Base-by-base conservation (phyloP, 2,888 invertebrate species). In the Platerodrilus igneus region DNA sequence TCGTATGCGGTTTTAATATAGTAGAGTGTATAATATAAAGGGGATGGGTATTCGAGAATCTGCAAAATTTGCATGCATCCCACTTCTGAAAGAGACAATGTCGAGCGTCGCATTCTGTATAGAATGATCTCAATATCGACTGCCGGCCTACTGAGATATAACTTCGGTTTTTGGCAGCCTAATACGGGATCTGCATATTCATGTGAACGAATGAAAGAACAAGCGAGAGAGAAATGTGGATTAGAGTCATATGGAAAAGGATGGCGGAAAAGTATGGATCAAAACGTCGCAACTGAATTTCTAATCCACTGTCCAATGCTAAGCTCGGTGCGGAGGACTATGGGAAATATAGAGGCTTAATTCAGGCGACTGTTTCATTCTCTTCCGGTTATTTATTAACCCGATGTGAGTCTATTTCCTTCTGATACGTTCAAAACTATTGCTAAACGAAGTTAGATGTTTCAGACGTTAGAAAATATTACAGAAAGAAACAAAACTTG, bases 141-240 rank as follows among this genome's bases (percentile, higher is more conserved):
- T 57, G 54, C 49, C 52, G 49, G 45, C 53, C 58, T 55, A 51
- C 55, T 52, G 58, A 61, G 59, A 59, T 59, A 60, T 59, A 62
- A 62, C 61, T 63, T 65, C 58, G 64, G 66, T 65, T 64, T 66
- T 65, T 65, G 63, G 64, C 63, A 61, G 61, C 62, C 62, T 64
- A 66, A 66, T 63, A 54, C 63, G 55, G 63, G 64, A 64, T 66
- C 63, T 66, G 64, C 66, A 66, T 66, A 66, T 66, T 66, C 64
- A 66, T 64, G 59, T 52, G 53, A 53, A 53, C 56, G 57, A 58
- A 56, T 58, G 53, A 56, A 55, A 52, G 45, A 52, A 39, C 42
- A 50, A 56, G 33, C 34, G 43, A 47, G 51, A 43, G 25, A 40
- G 34, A 45, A 16, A 37, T 25, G 37, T 23, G 45, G 36, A 46